Base-by-base conservation (phyloP, 2,113 vertebrate species). In the Bujurquina vittata region DNA sequence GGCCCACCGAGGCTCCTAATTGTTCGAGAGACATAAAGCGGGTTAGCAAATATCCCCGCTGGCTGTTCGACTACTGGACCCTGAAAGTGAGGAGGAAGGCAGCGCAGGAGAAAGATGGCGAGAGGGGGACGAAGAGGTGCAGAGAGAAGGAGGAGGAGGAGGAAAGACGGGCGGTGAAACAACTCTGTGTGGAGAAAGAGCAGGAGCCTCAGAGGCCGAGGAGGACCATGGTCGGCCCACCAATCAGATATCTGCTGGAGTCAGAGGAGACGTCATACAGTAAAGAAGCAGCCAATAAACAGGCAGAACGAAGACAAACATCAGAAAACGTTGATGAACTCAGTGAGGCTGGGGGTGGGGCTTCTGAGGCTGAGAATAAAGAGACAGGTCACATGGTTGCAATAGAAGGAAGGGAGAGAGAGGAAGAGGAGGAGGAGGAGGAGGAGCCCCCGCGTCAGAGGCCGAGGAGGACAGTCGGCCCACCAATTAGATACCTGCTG, bases 401-500 rank as follows among this genome's bases (percentile, higher is more conserved):
- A 15, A 15, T 46, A 14, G 14, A 4, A 15, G 43, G 14, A 46
- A 46, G 2, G 5, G 43, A 43, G 40, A 23, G 17, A 33, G 0
- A 33, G 5, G 3, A 26, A 23, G 22, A 22, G 33, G 5, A 43
- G 33, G 12, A 23, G 23, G 22, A 22, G 33, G 5, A 43, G 33
- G 12, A 23, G 23, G 14, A 10, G 10, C 14, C 23, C 2, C 26
- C 26, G 17, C 46, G 8, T 3, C 8, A 0, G 15, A 62, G 75
- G 62, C 61, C 60, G 9, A 79, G 54, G 57, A 58, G 83, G 59
- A 84, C 2, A 1, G 77, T 79, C 0, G 67, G 59, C 57, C 83
- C 59, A n/a, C 52, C 83, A 49, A 65, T 79, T 26, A 75, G 77
- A 63, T 75, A 75, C 77, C 37, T 75, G 20, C 3, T 65, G 0